Percentiles rank a stretch among this genome's conserved stretches.
phyloP scores from a whole-genome alignment of 2,888 invertebrate genomes.

The Tenthredo scrophulariae region DNA sequence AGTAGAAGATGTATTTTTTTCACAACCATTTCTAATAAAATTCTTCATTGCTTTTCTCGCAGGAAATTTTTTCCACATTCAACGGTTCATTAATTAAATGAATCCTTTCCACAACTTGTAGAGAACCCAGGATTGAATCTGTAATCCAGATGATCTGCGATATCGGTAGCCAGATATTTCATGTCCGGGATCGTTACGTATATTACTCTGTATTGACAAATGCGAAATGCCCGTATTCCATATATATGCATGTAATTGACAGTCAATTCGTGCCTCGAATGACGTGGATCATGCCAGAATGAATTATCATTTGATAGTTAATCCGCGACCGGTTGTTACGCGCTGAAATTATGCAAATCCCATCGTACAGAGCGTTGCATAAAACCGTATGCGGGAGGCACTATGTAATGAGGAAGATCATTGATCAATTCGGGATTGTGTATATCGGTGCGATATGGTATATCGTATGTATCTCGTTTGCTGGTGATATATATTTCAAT shows the following conservation, averaged over 20 bases:
- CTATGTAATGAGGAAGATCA: conserved; percentile 20
- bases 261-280: conserved; percentile 31
- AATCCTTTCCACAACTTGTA: not conserved
- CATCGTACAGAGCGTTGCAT: not conserved
- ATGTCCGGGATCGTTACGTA: not conserved
- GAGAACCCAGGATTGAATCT: not conserved
- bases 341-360: conserved; percentile 34
- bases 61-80: not conserved
- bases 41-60: not conserved
- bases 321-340: not conserved
- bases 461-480: not conserved
- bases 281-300: conserved; percentile 30
- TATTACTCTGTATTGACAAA: not conserved
- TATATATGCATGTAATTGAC: conserved; percentile 27
- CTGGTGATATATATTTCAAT: not conserved
- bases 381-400: not conserved
- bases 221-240: not conserved
- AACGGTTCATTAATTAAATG: not conserved
- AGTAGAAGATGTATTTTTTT: not conserved
- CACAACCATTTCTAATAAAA: not conserved
- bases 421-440: not conserved
- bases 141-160: conserved; percentile 9
- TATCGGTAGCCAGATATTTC: not conserved
- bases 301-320: conserved; percentile 42
- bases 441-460: not conserved